phyloP scores from a whole-genome alignment of 37 sponge, comb jelly and placozoan species.

The Ianthella basta region DNA sequence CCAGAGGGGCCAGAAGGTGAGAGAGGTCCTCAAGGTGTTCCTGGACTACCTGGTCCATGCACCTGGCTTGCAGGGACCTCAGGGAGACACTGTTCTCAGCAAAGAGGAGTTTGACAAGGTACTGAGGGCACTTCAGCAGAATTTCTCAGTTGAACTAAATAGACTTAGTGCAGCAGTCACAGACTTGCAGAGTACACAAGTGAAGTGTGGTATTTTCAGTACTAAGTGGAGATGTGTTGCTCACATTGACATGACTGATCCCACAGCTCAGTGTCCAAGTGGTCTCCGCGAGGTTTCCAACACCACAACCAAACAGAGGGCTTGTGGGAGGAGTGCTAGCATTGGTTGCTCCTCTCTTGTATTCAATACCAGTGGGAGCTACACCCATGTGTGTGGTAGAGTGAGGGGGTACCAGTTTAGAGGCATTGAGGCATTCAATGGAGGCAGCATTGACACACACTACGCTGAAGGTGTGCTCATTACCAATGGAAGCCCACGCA shows the following conservation, averaged over 20 bases:
- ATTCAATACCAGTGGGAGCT: background rate
- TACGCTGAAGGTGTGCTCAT: constrained; percentile 28
- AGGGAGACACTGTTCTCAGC: background rate
- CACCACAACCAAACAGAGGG: background rate
- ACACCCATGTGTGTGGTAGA: constrained; percentile 23
- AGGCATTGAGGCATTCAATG: background rate
- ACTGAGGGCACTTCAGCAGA: background rate
- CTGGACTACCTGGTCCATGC: background rate
- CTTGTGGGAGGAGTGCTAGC: constrained; percentile 7
- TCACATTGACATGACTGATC: background rate
- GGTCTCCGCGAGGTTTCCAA: background rate
- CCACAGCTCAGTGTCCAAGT: background rate
- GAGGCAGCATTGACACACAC: background rate
- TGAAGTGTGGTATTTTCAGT: background rate
- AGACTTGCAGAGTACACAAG: too few species aligned
- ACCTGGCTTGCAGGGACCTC: background rate
- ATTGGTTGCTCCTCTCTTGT: background rate
- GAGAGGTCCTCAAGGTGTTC: background rate
- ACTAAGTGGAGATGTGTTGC: background rate
- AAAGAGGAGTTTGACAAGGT: background rate
- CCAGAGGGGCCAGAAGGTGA: background rate
- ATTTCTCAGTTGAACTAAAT: background rate
- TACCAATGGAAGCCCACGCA: constrained; percentile 9
- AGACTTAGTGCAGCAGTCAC: too few species aligned
- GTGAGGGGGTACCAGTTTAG: constrained; percentile 17